Percentiles rank a stretch among this genome's conserved stretches.
phyloP scores from a whole-genome alignment of 2,888 invertebrate genomes.

The Brachyopa scutellaris region DNA sequence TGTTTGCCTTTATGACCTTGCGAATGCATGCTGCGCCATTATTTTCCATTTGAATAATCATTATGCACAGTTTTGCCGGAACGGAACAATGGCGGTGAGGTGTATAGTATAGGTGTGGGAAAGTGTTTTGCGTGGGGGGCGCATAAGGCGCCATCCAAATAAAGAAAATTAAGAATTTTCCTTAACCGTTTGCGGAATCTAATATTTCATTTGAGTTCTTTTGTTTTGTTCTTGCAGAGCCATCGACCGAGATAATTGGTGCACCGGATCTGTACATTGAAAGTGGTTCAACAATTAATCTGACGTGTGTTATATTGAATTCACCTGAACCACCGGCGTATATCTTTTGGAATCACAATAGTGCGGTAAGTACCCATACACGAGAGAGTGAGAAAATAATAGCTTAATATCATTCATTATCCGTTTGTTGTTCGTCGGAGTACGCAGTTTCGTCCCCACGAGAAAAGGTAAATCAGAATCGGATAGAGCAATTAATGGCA shows the following conservation, averaged over 20 bases:
- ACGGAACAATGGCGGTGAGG: constrained; percentile 1
- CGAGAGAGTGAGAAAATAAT: too few relatives aligned
- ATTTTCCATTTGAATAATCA: constrained; percentile 18
- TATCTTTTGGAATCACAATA: constrained; percentile 97
- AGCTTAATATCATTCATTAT: too few relatives aligned
- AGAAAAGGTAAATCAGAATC: too few relatives aligned
- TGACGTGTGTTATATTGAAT: constrained; percentile 94
- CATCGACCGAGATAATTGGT: constrained; percentile 95
- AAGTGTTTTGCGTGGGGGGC: background rate
- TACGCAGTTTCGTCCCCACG: too few relatives aligned
- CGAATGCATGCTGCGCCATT: constrained; percentile 3
- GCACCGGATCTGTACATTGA: constrained; percentile 96
- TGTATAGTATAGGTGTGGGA: too few relatives aligned
- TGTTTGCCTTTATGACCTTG: constrained; percentile 7
- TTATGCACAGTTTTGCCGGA: background rate
- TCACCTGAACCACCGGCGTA: constrained; percentile 96
- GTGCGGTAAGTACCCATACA: constrained; percentile 90
- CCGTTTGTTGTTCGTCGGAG: too few relatives aligned
- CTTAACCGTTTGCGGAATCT: background rate
- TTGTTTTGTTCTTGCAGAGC: constrained; percentile 86
- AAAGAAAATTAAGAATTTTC: background rate
- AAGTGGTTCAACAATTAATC: constrained; percentile 95
- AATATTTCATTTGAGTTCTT: background rate
- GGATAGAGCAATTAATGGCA: too few relatives aligned
- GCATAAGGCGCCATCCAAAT: background rate